These are phyloP conservation scores for Metalampra italica DNA, from an alignment of 2,888 invertebrate species.

Conservation along the genomic window DNA sequence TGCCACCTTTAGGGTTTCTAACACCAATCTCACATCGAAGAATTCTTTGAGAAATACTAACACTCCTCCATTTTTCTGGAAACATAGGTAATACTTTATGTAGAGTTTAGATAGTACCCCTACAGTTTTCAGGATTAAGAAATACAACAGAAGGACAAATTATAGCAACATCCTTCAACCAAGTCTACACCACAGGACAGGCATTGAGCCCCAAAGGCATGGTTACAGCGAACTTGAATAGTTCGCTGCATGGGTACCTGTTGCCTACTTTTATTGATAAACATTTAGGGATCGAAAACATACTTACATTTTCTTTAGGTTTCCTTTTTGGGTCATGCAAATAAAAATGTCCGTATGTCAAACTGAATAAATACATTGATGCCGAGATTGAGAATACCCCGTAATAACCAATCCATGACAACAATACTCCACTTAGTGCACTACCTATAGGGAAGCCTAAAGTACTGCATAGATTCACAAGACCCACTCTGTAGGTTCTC, in stretches of 20 bases:
- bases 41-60: conserved; percentile 79
- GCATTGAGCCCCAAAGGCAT: too few relatives aligned
- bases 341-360: conserved; percentile 84
- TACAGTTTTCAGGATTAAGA: too few relatives aligned
- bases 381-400: conserved; percentile 88
- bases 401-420: conserved; percentile 86
- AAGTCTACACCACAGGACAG: too few relatives aligned
- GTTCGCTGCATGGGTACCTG: too few relatives aligned
- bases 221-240: too few relatives aligned
- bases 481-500: conserved; percentile 89
- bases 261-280: too few relatives aligned
- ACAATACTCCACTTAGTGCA: conserved; percentile 88
- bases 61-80: conserved; percentile 32
- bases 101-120: too few relatives aligned
- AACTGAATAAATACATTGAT: conserved; percentile 83
- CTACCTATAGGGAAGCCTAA: conserved; percentile 92
- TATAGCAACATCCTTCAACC: too few relatives aligned
- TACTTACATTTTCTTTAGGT: conserved; percentile 3
- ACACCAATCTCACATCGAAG: conserved; percentile 85
- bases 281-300: too few relatives aligned
- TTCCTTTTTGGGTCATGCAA: conserved; percentile 81
- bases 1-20: conserved; percentile 87
- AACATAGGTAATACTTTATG: conserved; percentile 9
- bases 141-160: too few relatives aligned
- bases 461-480: conserved; percentile 92